Conservation (phyloP, 2,888 invertebrate genomes). For the Tetragonula carbonaria region DNA sequence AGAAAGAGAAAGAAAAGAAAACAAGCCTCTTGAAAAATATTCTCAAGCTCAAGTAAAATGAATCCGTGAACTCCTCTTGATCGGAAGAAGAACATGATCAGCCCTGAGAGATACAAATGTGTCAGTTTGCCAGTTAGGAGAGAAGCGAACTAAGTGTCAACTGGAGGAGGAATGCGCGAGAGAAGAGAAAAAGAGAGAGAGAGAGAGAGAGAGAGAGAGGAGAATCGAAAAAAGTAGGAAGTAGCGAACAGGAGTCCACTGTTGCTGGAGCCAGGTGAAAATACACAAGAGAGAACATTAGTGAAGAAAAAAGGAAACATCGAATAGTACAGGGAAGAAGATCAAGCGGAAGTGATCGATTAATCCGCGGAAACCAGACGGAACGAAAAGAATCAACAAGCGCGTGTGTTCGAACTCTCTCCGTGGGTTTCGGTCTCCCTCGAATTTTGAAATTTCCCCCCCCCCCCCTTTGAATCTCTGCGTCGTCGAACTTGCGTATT, state of each 20-base stretch:
- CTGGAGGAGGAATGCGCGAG: conserved; percentile 37
- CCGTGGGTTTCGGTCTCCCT: background rate
- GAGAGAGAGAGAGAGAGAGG: background rate
- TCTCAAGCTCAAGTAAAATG: too few species aligned
- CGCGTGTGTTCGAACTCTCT: background rate
- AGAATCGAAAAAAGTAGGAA: background rate
- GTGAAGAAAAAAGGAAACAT: background rate
- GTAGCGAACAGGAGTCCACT: conserved; percentile 20
- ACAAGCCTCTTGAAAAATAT: background rate
- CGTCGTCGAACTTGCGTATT: background rate
- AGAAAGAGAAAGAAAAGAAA: background rate
- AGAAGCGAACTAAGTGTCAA: conserved; percentile 31
- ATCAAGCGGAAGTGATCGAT: conserved; percentile 33
- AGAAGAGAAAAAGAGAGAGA: background rate
- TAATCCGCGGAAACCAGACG: conserved; percentile 11
- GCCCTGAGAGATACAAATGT: conserved; percentile 60
- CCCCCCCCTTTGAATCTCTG: background rate
- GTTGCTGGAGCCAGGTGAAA: conserved; percentile 22
- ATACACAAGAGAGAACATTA: conserved; percentile 30
- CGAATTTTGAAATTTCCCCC: background rate
- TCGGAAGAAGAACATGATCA: conserved; percentile 1
- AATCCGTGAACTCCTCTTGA: background rate
- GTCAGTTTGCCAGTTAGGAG: conserved; percentile 45
- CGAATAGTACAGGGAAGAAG: conserved; percentile 20
- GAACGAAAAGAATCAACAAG: conserved; percentile 25